Evolutionary conservation across 2,888 invertebrate genomes (phyloP), one percentile per base, ranked within the genome.

Genomic region (Silvanus unidentatus): DNA sequence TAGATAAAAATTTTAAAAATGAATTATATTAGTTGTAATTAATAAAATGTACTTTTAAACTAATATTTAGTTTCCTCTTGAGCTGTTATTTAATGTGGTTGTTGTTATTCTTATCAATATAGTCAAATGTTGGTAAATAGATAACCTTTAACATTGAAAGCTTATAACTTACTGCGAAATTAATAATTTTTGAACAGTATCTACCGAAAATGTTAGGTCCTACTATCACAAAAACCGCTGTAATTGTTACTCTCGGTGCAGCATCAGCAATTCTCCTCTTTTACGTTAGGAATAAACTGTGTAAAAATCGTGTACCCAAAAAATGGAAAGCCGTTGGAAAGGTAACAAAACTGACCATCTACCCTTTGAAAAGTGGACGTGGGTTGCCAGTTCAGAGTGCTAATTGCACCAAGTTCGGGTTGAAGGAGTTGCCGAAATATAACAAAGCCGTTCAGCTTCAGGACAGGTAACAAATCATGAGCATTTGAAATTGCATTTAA

Each of bases 301-400:
- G 35, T 36, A 22, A 22, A 5, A 3, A 8, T 8, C 22, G 22
- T 22, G 22, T 22, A 5, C 60, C 60, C 1, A 49, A 41, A 6
- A 45, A 58, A 51, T 62, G 62, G 62, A 48, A 38, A 30, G 42
- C 51, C 34, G 55, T 60, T 6, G 62, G 59, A 12, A 52, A 42
- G 39, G 49, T 62, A 3, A 50, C 43, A 15, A 52, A 54, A 29
- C 39, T 62, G n/a, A 50, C 38, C 36, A 38, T 62, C 22, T 62
- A 57, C 50, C 62, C 62, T 1, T 46, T 62, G 32, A 62, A 62
- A 51, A 60, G 62, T 47, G 60, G 57, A 5, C 44, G 44, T 22
- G 47, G 54, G 28, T 48, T 49, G 10, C 50, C 54, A 42, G n/a
- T 55, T 9, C 38, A 49, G 10, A 42, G 43, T 36, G 50, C 52